Percentiles rank a stretch among this genome's conserved stretches.
phyloP scores from a whole-genome alignment of 2,888 invertebrate genomes.

The Cetonia aurata region DNA sequence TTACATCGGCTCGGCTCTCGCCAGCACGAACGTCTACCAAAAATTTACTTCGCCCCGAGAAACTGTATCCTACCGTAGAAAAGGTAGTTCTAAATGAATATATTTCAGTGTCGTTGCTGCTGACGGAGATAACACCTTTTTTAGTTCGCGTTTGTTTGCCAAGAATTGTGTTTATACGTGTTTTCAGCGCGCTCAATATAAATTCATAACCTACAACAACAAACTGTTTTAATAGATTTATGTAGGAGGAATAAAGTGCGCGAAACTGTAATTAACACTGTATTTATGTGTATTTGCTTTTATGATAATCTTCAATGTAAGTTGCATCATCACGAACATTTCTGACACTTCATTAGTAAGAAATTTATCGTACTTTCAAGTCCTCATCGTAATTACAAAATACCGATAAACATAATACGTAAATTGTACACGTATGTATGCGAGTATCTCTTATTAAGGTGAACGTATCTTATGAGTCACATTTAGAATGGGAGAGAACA shows the following conservation, averaged over 20 bases:
- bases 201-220: no score
- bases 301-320: background rate
- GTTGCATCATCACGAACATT: no score
- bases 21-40: slow-evolving; percentile 48
- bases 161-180: background rate
- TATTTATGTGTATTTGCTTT: background rate
- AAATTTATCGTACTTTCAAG: no score
- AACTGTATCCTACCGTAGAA: slow-evolving; percentile 53
- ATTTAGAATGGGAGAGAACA: background rate
- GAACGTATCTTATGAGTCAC: background rate
- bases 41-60: slow-evolving; percentile 49
- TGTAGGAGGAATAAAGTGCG: background rate
- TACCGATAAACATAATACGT: no score
- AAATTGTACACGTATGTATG: background rate
- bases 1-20: slow-evolving; percentile 56
- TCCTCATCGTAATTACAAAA: no score
- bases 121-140: slow-evolving; percentile 27
- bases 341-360: no score
- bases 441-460: background rate
- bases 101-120: slow-evolving; percentile 39
- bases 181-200: background rate
- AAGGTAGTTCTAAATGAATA: slow-evolving; percentile 53
- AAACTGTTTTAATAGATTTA: background rate
- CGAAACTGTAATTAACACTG: background rate
- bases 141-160: slow-evolving; percentile 1